A percentile compares a stretch with the other conserved stretches of the same genome.
These are phyloP conservation scores for Heliconius ismenius DNA, from an alignment of 2,888 invertebrate genomes.

Conservation along the genomic window DNA sequence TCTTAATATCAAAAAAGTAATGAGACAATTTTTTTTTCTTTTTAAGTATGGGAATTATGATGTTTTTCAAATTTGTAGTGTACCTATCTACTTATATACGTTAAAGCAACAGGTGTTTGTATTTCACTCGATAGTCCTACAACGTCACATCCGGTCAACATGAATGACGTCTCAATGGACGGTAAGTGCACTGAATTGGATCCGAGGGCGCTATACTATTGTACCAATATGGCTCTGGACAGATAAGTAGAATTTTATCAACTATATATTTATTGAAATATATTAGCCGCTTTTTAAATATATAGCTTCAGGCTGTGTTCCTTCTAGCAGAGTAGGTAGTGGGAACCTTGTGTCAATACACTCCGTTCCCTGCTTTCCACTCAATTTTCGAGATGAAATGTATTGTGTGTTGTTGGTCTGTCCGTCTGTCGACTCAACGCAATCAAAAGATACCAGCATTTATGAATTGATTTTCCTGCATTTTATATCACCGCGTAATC, in stretches of 20 bases:
- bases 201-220: constrained; percentile 18
- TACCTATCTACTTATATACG: no score
- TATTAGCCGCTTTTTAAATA: not conserved
- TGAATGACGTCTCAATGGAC: constrained; percentile 23
- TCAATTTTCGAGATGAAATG: not conserved
- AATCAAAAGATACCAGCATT: no score
- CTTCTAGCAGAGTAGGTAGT: not conserved
- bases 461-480: no score
- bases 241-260: not conserved
- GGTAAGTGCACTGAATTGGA: constrained; percentile 19
- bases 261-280: not conserved
- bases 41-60: no score
- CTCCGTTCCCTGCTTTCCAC: not conserved
- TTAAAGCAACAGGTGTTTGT: constrained; percentile 4
- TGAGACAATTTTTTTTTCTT: no score
- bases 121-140: not conserved
- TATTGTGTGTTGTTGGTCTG: not conserved
- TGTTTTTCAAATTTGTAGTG: no score
- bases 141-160: constrained; percentile 9
- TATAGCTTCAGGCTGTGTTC: not conserved
- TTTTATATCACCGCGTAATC: no score
- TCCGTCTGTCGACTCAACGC: no score
- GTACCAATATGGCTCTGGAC: not conserved
- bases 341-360: not conserved
- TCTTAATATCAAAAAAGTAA: no score